phyloP scores from a whole-genome alignment of 30 jellyfish, hydroid and myxozoan species.

The Hydra vulgaris region DNA sequence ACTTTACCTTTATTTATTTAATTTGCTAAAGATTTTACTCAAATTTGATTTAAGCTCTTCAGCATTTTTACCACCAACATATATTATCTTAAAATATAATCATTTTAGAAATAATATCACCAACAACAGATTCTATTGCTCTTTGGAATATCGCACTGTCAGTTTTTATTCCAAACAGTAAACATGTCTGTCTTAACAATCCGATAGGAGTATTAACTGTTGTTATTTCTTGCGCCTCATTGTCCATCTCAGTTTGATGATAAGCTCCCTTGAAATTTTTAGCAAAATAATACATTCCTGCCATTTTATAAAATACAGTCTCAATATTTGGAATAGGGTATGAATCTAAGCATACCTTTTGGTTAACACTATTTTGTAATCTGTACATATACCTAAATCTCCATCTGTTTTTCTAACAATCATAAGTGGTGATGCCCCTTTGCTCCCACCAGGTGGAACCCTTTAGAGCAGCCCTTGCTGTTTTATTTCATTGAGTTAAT shows the following conservation, averaged over 20 bases:
- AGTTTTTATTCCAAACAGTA: neutral
- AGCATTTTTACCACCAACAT: neutral
- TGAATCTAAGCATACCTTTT: neutral
- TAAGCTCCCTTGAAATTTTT: neutral
- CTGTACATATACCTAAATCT: neutral
- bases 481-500: neutral
- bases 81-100: neutral
- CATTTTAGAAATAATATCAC: neutral
- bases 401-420: neutral
- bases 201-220: neutral
- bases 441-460: neutral
- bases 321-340: neutral
- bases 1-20: too few species aligned
- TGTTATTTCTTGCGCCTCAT: too few species aligned
- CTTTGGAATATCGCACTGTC: neutral
- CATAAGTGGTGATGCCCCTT: neutral
- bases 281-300: neutral
- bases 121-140: neutral
- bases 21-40: neutral
- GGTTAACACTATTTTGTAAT: neutral
- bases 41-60: neutral
- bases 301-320: neutral
- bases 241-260: neutral
- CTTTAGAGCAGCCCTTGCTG: neutral
- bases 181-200: neutral